Base-by-base conservation (phyloP, 1,140 invertebrate species). In the Lasioglossum albipes region DNA sequence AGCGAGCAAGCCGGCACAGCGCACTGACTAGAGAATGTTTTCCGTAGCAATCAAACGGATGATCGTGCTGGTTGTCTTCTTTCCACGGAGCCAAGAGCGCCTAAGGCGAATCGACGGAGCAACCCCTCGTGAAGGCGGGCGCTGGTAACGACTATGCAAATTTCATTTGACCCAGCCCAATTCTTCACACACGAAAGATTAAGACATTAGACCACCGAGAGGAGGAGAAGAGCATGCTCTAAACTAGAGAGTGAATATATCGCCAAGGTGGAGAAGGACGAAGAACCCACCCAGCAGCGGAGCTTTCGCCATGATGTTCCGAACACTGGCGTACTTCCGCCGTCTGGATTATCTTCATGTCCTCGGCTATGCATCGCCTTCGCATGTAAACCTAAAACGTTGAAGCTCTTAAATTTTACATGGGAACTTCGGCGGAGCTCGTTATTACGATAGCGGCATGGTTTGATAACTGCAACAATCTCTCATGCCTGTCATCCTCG, bases 71-170 rank as follows among this genome's bases (percentile, higher is more conserved):
- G 45, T 73, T 62, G 52, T 69, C 42, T 79, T 82, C 74, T 75
- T 79, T 85, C 36, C 79, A 9, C 20, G n/a, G 31, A 80, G 70
- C 66, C 54, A 72, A 86, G 75, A 86, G 73, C 70, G 61, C 66
- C 80, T 16, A 70, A 57, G 73, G 76, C 67, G 77, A 54, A 81
- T 83, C 75, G 67, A 67, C 68, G 71, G 76, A 84, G 81, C 80
- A 79, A 77, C 73, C 68, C 76, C 75, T 83, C 79, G 78, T 79
- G 83, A 87, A 87, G 81, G 84, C 84, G 71, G 81, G 73, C 52
- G 52, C 75, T 78, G 71, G 81, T 89, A 89, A 90, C 87, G 88
- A 88, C 87, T 90, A 90, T 90, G 89, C 81, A 90, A 90, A 90
- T 90, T 90, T 88, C 87, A 86, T 88, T 89, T 86, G 79, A 79